Base-by-base conservation (phyloP, 2,797 vertebrate species). In the Neostethus bicornis region DNA sequence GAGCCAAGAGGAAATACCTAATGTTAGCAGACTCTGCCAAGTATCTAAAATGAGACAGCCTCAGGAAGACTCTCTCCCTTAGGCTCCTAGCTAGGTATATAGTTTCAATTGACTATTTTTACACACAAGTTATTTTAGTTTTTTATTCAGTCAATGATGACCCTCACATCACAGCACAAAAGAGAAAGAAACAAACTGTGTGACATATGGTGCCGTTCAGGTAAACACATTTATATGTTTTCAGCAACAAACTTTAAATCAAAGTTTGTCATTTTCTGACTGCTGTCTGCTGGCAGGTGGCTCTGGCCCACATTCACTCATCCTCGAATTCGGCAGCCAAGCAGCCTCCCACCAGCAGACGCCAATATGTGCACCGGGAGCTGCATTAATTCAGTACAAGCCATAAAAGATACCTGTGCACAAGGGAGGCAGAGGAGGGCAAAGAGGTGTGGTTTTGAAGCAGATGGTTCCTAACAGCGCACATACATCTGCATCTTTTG, bases 191-290 rank as follows among this genome's bases (percentile, higher is more conserved):
- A 32, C 44, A 34, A 7, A 32, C 31, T 26, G 37, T 10, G 12
- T 28, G 66, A 53, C 79, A 87, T 75, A 85, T 76, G 77, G 73
- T 75, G 78, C 52, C 53, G 67, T 69, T 54, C 44, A 67, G 65
- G 57, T 64, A 65, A 66, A 70, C 57, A 49, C 53, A 44, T 67
- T 67, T 54, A 44, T 73, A 31, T 35, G 14, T 44, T 50, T 68
- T 64, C 43, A 25, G 38, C n/a, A 52, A 28, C 32, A 58, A 69
- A 78, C 45, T 70, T 77, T 17, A 58, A 69, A 73, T 80, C 51
- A 59, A 64, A 79, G 56, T 72, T 63, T 54, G 28, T 58, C 43
- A 1, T 31, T 47, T 66, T 54, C 55, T 50, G 24, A 61, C 35
- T 38, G 45, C 52, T 73, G 23, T 50, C 48, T 71, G 38, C 64